Evolutionary conservation across 35 echinoderm and acorn worm genomes (phyloP).

Genomic region (Patiria miniata): DNA sequence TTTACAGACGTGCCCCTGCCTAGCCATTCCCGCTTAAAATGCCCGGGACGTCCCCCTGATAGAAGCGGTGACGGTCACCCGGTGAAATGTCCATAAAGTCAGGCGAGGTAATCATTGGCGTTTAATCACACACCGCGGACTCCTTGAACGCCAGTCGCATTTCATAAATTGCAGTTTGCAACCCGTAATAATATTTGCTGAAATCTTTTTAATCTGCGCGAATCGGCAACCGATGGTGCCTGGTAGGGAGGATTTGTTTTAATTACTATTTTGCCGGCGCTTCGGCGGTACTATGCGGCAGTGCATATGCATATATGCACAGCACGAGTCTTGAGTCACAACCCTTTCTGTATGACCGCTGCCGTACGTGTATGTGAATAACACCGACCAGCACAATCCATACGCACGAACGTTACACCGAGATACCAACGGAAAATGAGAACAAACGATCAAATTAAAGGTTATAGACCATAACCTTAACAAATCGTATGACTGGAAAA

Average conservation of each 20-base stretch:
- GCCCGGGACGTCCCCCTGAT: no score
- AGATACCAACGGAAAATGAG: no score
- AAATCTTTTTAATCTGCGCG: slow-evolving; percentile 2
- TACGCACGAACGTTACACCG: no score
- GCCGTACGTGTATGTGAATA: no score
- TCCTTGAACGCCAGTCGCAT: background rate
- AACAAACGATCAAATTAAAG: background rate
- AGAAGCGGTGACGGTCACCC: background rate
- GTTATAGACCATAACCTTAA: background rate
- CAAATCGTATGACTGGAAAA: background rate
- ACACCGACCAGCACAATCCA: no score
- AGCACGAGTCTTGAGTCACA: no score
- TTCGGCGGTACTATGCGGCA: no score
- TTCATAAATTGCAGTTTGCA: slow-evolving; percentile 19
- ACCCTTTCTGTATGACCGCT: no score
- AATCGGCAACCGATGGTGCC: background rate
- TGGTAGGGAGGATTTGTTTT: background rate
- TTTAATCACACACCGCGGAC: background rate
- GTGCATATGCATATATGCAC: no score
- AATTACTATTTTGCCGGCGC: background rate
- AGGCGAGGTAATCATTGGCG: background rate
- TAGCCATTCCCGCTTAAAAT: no score
- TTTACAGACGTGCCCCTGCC: no score
- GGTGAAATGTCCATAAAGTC: background rate
- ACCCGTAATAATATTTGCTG: slow-evolving; percentile 3